phyloP scores from a whole-genome alignment of 2,888 invertebrate species.

The Drosophila prostipennis region DNA sequence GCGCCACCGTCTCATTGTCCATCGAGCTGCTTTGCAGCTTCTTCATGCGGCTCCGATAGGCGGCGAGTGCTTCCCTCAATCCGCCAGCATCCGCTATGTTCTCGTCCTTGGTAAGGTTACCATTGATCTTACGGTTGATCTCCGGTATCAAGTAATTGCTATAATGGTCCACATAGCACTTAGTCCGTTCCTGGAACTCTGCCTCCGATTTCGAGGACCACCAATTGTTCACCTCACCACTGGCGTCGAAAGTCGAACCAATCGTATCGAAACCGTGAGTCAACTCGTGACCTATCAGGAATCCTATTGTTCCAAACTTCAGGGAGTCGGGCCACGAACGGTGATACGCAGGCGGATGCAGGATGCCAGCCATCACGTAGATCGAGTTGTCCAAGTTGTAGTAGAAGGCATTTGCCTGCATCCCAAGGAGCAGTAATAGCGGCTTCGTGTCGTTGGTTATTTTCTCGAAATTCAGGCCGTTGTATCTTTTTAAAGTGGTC shows the following conservation, averaged over 20 bases:
- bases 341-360: constrained; percentile 79
- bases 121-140: constrained; percentile 78
- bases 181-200: constrained; percentile 71
- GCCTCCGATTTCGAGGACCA: constrained; percentile 74
- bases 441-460: constrained; percentile 66
- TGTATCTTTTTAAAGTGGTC: constrained; percentile 63
- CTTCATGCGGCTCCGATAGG: constrained; percentile 75
- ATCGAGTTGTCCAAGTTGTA: constrained; percentile 81
- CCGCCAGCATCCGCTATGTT: constrained; percentile 82
- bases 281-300: constrained; percentile 81
- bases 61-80: constrained; percentile 65
- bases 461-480: constrained; percentile 56
- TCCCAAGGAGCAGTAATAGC: constrained; percentile 65
- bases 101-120: constrained; percentile 77
- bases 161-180: constrained; percentile 78
- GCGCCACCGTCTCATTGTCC: constrained; percentile 11
- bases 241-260: constrained; percentile 70
- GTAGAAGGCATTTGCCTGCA: constrained; percentile 81
- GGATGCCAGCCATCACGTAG: constrained; percentile 79
- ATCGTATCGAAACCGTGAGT: constrained; percentile 81
- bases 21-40: constrained; percentile 23
- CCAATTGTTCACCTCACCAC: constrained; percentile 66
- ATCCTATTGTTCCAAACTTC: constrained; percentile 81
- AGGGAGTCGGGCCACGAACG: constrained; percentile 76
- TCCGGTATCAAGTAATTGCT: constrained; percentile 76